A percentile compares a stretch with the other conserved stretches of the same genome.
These are phyloP conservation scores for Metellina segmentata DNA, from an alignment of 2,888 invertebrate genomes.

Conservation along the genomic window DNA sequence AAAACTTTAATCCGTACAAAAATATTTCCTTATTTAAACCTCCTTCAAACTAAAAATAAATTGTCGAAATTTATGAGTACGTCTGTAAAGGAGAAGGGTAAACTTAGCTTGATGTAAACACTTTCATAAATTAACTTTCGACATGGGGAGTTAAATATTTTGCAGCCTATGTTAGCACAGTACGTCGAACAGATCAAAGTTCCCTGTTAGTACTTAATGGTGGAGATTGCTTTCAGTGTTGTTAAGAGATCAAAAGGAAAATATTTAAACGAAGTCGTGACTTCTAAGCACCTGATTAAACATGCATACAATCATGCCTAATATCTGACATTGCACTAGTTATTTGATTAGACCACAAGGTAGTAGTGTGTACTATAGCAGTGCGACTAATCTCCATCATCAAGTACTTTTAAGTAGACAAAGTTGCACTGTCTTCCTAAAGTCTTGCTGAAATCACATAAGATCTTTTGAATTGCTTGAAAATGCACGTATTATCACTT, in stretches of 20 bases:
- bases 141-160: background rate
- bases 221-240: background rate
- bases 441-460: too few relatives aligned
- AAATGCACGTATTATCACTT: too few relatives aligned
- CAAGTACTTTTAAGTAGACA: too few relatives aligned
- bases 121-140: slow-evolving; percentile 1
- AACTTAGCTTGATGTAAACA: background rate
- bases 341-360: too few relatives aligned
- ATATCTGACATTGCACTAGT: too few relatives aligned
- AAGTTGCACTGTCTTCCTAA: too few relatives aligned
- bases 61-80: background rate
- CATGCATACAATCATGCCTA: too few relatives aligned
- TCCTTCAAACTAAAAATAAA: background rate
- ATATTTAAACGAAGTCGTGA: background rate
- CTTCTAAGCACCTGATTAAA: too few relatives aligned
- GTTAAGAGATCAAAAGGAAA: background rate
- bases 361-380: too few relatives aligned
- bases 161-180: background rate
- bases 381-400: too few relatives aligned
- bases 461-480: too few relatives aligned
- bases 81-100: background rate
- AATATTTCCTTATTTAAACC: background rate
- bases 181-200: background rate
- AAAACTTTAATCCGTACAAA: background rate
- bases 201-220: background rate